Conservation (phyloP, 2,797 vertebrate genomes). For the Trachurus trachurus region DNA sequence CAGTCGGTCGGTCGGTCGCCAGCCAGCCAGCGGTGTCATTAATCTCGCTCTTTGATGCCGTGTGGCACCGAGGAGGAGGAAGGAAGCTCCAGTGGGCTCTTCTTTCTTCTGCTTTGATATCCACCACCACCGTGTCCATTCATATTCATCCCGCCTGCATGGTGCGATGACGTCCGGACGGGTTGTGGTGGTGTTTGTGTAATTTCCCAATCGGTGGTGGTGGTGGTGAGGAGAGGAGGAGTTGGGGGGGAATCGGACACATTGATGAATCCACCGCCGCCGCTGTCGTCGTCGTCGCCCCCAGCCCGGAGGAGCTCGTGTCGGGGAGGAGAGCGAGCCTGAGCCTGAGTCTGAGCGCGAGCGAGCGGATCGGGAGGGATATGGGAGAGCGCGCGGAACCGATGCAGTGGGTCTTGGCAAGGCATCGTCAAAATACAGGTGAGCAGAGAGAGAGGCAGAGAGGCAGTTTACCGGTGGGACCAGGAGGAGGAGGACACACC, state of each 20-base stretch:
- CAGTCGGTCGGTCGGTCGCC: slow-evolving; percentile 1
- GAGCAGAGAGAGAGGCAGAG: slow-evolving; percentile 58
- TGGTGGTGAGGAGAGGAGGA: too few species aligned
- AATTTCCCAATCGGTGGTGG: slow-evolving; percentile 12
- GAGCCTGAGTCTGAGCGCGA: too few species aligned
- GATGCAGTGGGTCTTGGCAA: slow-evolving; percentile 81
- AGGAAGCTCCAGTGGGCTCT: slow-evolving; percentile 18
- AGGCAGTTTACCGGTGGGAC: background rate
- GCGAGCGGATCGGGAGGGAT: slow-evolving; percentile 76
- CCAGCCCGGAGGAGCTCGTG: slow-evolving; percentile 44
- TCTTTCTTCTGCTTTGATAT: slow-evolving; percentile 17
- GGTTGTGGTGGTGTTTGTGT: slow-evolving; percentile 30
- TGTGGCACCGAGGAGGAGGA: slow-evolving; percentile 13
- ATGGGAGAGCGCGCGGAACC: slow-evolving; percentile 84
- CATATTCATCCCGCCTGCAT: slow-evolving; percentile 26
- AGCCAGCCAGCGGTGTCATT: slow-evolving; percentile 36
- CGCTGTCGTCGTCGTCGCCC: background rate
- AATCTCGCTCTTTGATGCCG: slow-evolving; percentile 43
- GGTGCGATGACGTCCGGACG: slow-evolving; percentile 68
- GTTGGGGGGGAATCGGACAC: background rate
- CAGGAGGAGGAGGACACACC: slow-evolving; percentile 12
- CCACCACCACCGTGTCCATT: slow-evolving; percentile 49
- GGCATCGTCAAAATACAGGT: slow-evolving; percentile 86
- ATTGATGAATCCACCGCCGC: slow-evolving; percentile 51
- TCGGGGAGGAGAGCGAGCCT: slow-evolving; percentile 53